Percentiles rank a stretch among this genome's conserved stretches.
These are phyloP conservation scores for Rhizomys pruinosus DNA, from an alignment of 2,113 vertebrate species.

Conservation along the genomic window DNA sequence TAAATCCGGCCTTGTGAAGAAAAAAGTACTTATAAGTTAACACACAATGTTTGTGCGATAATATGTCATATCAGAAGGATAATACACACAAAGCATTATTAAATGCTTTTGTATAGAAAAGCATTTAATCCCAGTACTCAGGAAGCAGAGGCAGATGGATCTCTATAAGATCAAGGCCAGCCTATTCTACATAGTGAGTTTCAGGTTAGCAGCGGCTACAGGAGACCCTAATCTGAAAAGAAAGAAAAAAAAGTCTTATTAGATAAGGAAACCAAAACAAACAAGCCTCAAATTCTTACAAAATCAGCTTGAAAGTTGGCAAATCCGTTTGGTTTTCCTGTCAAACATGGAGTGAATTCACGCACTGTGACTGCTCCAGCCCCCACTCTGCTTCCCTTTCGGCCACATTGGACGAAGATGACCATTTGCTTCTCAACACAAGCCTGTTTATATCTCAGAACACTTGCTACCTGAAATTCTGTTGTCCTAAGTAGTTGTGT, in stretches of 20 bases:
- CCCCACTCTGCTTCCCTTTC: background rate
- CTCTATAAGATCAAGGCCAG: too few species aligned
- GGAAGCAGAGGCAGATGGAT: too few species aligned
- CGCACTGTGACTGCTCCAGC: background rate
- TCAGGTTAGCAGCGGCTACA: too few species aligned
- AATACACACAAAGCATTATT: background rate
- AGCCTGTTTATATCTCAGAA: background rate
- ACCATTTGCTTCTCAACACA: background rate
- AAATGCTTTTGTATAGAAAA: too few species aligned
- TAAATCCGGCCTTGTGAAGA: background rate
- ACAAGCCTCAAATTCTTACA: background rate
- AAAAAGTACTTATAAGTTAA: background rate
- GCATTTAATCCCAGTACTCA: too few species aligned
- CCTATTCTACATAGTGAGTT: too few species aligned
- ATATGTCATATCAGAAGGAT: background rate
- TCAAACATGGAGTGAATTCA: background rate
- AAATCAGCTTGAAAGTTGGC: background rate
- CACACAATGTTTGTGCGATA: background rate
- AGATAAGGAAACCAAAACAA: too few species aligned
- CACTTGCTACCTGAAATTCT: background rate
- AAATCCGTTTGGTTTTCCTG: conserved; percentile 3
- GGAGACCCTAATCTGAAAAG: too few species aligned
- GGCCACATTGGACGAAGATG: background rate
- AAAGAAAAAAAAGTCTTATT: too few species aligned
- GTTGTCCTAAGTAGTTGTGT: background rate